These are phyloP conservation scores for Pontoporia blainvillei DNA, from an alignment of 2,113 vertebrate species.

Conservation along the genomic window DNA sequence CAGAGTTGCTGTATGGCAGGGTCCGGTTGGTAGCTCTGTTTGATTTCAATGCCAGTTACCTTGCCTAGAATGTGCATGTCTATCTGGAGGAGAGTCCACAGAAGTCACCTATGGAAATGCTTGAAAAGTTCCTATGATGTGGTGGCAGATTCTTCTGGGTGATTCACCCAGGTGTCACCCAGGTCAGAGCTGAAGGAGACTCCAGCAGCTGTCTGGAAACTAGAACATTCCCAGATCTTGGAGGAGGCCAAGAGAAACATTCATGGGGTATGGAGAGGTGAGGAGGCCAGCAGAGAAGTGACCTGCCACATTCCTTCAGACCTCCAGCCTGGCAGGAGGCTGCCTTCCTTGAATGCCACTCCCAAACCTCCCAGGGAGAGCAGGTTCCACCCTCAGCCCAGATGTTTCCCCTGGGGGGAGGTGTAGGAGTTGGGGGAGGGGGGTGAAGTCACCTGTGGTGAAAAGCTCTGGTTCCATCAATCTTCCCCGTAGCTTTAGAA, in stretches of 20 bases:
- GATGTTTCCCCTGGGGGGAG: background rate
- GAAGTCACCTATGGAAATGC: background rate
- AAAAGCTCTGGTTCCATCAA: background rate
- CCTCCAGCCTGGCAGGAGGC: background rate
- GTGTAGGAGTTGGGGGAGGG: no score
- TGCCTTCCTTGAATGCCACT: background rate
- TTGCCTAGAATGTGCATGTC: background rate
- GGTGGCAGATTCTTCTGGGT: background rate
- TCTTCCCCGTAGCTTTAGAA: background rate
- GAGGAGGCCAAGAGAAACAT: background rate
- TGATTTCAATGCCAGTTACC: background rate
- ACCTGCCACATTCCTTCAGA: background rate
- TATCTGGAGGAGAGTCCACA: background rate
- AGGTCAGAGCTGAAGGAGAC: background rate
- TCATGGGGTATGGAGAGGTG: background rate
- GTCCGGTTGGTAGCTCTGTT: background rate
- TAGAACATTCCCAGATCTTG: background rate
- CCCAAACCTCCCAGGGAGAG: background rate
- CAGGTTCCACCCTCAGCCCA: background rate
- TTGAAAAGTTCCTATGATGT: background rate
- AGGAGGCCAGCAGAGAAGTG: background rate
- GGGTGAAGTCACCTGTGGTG: background rate
- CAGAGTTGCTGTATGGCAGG: background rate
- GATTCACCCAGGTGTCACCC: no score
- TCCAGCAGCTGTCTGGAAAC: background rate